These are phyloP conservation scores for Pangasianodon gigas DNA, from an alignment of 2,113 vertebrate species.

Conservation along the genomic window DNA sequence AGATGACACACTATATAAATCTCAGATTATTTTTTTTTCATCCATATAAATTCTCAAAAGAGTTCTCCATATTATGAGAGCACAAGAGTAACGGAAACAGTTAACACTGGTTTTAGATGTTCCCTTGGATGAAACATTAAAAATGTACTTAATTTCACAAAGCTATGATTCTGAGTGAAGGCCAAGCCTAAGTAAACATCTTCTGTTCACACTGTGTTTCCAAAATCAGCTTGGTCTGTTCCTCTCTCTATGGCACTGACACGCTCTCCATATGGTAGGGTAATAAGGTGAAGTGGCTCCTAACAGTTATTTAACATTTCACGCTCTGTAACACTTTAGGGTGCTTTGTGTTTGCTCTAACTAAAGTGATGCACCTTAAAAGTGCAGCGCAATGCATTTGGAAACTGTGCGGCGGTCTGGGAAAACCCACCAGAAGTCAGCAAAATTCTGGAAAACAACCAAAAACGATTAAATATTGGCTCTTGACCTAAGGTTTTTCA, in stretches of 20 bases:
- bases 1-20: conserved; percentile 34
- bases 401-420: neutral
- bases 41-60: conserved; percentile 26
- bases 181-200: conserved; percentile 20
- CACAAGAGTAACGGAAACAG: neutral
- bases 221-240: neutral
- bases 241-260: neutral
- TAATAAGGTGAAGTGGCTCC: conserved; percentile 3
- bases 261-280: neutral
- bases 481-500: neutral
- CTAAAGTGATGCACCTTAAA: neutral
- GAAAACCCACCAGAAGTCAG: neutral
- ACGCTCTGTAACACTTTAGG: neutral
- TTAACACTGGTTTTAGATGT: conserved; percentile 1
- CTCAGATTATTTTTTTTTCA: neutral
- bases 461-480: neutral
- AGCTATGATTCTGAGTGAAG: conserved; percentile 3
- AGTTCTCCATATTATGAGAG: neutral
- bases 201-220: neutral
- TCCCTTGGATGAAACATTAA: conserved; percentile 21
- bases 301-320: conserved; percentile 10
- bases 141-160: conserved; percentile 32
- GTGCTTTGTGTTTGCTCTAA: neutral
- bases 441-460: neutral
- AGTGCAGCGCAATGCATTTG: neutral